These are phyloP conservation scores for Zeuzera pyrina DNA, from an alignment of 2,888 invertebrate species.

Conservation along the genomic window DNA sequence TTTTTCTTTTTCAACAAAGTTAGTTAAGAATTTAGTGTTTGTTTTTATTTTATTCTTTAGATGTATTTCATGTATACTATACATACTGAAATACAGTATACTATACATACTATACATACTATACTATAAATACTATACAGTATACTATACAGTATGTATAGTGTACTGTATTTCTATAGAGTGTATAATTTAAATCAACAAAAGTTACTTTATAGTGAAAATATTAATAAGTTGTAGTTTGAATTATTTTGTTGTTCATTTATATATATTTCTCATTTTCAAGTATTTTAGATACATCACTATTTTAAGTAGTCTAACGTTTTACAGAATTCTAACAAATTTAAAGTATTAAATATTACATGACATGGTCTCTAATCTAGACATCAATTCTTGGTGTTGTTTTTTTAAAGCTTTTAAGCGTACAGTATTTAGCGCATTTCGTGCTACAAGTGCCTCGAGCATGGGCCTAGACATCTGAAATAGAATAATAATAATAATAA, in stretches of 20 bases:
- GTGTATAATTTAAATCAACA: too few relatives aligned
- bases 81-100: too few relatives aligned
- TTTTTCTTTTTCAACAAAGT: too few relatives aligned
- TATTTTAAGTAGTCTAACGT: not conserved
- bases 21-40: too few relatives aligned
- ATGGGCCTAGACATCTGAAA: slow-evolving; percentile 66
- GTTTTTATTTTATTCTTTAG: too few relatives aligned
- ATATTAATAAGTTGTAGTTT: not conserved
- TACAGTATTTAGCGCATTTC: slow-evolving; percentile 51
- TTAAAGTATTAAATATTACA: slow-evolving; percentile 33
- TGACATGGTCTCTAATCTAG: slow-evolving; percentile 49
- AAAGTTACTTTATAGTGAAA: too few relatives aligned
- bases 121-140: too few relatives aligned
- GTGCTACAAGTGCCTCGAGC: slow-evolving; percentile 60
- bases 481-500: slow-evolving; percentile 1
- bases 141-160: too few relatives aligned
- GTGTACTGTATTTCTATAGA: too few relatives aligned
- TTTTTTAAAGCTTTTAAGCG: slow-evolving; percentile 57
- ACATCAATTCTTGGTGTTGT: slow-evolving; percentile 61
- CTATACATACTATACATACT: too few relatives aligned
- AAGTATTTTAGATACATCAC: not conserved
- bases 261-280: not conserved
- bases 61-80: too few relatives aligned
- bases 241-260: not conserved
- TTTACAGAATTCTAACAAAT: not conserved